Evolutionary conservation across 2,113 vertebrate species (phyloP).

Genomic region (Lates calcarifer): DNA sequence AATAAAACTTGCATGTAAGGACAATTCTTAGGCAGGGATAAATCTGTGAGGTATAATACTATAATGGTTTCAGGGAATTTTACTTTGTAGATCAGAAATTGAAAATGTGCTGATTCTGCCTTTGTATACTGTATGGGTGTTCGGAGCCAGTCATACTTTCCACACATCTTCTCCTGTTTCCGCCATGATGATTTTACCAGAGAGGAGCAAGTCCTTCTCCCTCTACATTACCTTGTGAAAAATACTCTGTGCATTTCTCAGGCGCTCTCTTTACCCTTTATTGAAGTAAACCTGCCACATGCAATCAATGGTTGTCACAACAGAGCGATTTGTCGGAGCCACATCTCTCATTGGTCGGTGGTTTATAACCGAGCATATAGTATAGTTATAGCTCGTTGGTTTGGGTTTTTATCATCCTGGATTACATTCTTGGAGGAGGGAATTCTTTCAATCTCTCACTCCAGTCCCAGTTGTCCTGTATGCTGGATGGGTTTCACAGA

Average conservation of each 20-base stretch:
- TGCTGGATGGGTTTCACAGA: conserved; percentile 68
- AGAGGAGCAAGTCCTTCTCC: conserved; percentile 31
- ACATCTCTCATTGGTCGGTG: conserved; percentile 33
- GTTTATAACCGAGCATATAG: conserved; percentile 42
- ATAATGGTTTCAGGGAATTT: neutral
- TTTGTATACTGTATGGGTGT: conserved; percentile 1
- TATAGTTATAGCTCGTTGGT: conserved; percentile 30
- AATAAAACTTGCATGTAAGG: neutral
- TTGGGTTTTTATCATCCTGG: conserved; percentile 48
- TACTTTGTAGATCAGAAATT: conserved; percentile 1
- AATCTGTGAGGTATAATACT: neutral
- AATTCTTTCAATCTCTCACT: conserved; percentile 42
- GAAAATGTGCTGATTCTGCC: conserved; percentile 60
- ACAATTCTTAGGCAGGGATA: neutral
- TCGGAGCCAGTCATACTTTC: conserved; percentile 68
- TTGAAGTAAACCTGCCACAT: conserved; percentile 34
- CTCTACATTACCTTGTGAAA: conserved; percentile 53
- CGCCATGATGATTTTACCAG: conserved; percentile 78
- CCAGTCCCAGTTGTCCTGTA: conserved; percentile 18
- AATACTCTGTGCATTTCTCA: conserved; percentile 51
- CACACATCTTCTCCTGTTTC: conserved; percentile 69
- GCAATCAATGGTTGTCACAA: conserved; percentile 21
- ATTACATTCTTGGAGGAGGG: conserved; percentile 50
- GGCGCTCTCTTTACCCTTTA: conserved; percentile 37
- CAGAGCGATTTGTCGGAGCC: conserved; percentile 1